Percentiles rank a stretch among this genome's conserved stretches.
phyloP scores from a whole-genome alignment of 2,113 vertebrate genomes.

The Scytalopus superciliaris region DNA sequence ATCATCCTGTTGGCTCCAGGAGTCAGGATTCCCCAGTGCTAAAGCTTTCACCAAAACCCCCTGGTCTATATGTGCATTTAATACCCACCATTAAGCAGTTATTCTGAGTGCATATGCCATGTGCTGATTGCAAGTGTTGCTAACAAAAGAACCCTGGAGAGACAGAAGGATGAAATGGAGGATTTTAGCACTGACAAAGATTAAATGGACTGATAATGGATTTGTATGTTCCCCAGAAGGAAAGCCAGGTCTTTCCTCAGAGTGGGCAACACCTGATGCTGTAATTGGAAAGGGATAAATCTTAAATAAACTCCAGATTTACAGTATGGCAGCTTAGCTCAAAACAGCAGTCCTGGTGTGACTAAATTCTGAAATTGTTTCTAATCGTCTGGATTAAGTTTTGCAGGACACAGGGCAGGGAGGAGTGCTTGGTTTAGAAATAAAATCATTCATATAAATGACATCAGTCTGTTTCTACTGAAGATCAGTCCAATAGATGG shows the following conservation, averaged over 20 bases:
- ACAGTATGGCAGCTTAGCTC: not conserved
- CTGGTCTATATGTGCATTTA: not conserved
- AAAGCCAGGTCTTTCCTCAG: constrained; percentile 32
- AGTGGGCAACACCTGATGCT: constrained; percentile 58
- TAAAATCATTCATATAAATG: not conserved
- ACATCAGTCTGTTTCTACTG: not conserved
- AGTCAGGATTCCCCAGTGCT: constrained; percentile 17
- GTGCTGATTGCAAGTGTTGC: not conserved
- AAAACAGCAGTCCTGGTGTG: not conserved
- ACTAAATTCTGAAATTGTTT: not conserved
- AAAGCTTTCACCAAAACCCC: not conserved
- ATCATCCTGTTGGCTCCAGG: constrained; percentile 30
- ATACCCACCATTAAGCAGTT: constrained; percentile 60
- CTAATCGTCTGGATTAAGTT: not conserved
- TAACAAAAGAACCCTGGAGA: constrained; percentile 72
- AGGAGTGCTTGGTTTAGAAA: constrained; percentile 41
- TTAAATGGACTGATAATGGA: constrained; percentile 59
- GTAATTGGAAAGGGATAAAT: constrained; percentile 20
- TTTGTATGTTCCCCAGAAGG: constrained; percentile 60
- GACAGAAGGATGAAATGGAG: constrained; percentile 37
- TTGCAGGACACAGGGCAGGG: not conserved
- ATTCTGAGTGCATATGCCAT: constrained; percentile 52
- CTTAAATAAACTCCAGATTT: constrained; percentile 5
- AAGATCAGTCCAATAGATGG: not conserved
- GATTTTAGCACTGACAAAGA: constrained; percentile 45